Conservation (phyloP, 2,888 invertebrate species). For the Rugalucina vietnamica region DNA sequence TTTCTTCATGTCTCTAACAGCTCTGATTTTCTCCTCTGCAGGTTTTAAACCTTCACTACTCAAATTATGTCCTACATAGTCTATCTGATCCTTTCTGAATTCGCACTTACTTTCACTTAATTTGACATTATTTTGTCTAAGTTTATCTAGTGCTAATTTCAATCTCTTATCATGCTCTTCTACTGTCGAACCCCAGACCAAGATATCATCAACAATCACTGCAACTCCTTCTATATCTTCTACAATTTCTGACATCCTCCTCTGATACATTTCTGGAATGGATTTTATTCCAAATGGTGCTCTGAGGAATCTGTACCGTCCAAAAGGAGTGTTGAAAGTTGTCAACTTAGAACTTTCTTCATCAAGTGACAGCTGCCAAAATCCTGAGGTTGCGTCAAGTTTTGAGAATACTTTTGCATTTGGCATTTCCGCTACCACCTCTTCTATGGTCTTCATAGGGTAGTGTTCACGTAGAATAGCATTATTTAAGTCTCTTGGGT, state of each 20-base stretch:
- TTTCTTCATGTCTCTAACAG: constrained; percentile 24
- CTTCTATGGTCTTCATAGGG: constrained; percentile 49
- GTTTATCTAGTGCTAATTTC: constrained; percentile 6
- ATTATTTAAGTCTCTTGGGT: constrained; percentile 47
- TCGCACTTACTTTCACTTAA: constrained; percentile 19
- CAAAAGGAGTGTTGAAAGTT: constrained; percentile 49
- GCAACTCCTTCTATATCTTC: constrained; percentile 27
- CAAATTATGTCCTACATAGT: constrained; percentile 30
- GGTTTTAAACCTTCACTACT: constrained; percentile 24
- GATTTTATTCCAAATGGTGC: constrained; percentile 56
- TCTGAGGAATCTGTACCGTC: constrained; percentile 37
- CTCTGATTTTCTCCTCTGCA: constrained; percentile 29
- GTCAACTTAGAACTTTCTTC: constrained; percentile 34
- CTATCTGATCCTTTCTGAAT: constrained; percentile 9
- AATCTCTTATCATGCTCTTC: constrained; percentile 35
- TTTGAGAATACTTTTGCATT: constrained; percentile 37
- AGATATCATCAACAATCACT: constrained; percentile 42
- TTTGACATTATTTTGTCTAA: constrained; percentile 9
- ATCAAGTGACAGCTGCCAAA: constrained; percentile 34
- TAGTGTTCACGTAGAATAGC: constrained; percentile 48
- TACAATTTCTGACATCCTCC: constrained; percentile 31
- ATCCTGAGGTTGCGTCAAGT: constrained; percentile 42
- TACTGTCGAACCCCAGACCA: constrained; percentile 29
- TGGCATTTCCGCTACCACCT: constrained; percentile 43
- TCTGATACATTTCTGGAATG: constrained; percentile 41